Evolutionary conservation across 2,113 vertebrate species (phyloP), one percentile per base, ranked within the genome.

Genomic region (Felis catus): DNA sequence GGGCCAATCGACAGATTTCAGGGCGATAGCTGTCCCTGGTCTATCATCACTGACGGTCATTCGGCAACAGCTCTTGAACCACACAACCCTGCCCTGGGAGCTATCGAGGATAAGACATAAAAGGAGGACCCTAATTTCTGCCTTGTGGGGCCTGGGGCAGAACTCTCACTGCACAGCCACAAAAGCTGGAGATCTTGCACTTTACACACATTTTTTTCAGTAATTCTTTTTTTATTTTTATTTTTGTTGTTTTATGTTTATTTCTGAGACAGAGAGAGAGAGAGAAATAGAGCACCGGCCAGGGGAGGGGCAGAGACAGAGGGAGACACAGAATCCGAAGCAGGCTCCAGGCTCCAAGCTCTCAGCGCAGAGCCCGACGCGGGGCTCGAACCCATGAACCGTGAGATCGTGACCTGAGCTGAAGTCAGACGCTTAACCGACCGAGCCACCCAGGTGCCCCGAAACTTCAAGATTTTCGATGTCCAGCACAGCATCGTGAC

Each of bases 21-120:
- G 2, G 68, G 23, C 10, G 16, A 51, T 0, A 1, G 11, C 29
- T 2, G 1, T 31, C 10, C 14, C 41, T 14, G 9, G 4, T 21
- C 19, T 1, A 11, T 66, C 45, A 4, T 33, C 41, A 18, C 85
- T 14, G 15, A 25, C 7, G 4, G 36, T 10, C 14, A 14, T 5
- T 4, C 5, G 4, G 13, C 81, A 48, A 0, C 4, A 3, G 15
- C 19, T 23, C 70, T 27, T 2, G 73, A 55, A 4, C 9, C 84
- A 23, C 4, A 4, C 1, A 2, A 2, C 61, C 29, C 1, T 36
- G 51, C 6, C 0, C 12, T 31, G 25, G 68, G 53, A 66, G 23
- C 31, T 21, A 0, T 1, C 0, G n/a, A 16, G 1, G 21, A 2
- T 16, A 0, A 18, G 5, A 65, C 3, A 0, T 14, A 12, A 11